These are phyloP conservation scores for Byasa hedistus DNA, from an alignment of 2,888 invertebrate species.

Conservation along the genomic window DNA sequence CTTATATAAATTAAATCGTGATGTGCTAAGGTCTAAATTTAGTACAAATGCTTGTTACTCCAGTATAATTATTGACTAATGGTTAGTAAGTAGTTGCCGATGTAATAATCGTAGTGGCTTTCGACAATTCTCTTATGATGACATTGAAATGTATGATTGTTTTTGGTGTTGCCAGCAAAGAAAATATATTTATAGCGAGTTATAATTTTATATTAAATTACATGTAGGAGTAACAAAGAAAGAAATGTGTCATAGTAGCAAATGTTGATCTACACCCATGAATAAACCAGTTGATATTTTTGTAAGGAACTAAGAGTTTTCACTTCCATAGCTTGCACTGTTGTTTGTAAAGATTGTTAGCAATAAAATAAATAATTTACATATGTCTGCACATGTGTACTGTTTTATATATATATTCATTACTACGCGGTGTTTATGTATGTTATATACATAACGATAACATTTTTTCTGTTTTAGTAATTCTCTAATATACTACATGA, in stretches of 20 bases:
- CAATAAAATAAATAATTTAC: constrained; percentile 46
- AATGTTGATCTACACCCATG: constrained; percentile 9
- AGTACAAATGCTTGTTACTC: constrained; percentile 51
- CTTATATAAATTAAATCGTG: constrained; percentile 16
- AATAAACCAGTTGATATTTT: constrained; percentile 33
- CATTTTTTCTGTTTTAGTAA: no score
- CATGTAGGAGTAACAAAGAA: no score
- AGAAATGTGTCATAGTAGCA: not conserved
- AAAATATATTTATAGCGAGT: no score
- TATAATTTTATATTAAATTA: no score
- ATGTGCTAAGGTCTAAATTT: constrained; percentile 46
- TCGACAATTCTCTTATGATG: not conserved
- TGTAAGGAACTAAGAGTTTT: constrained; percentile 43
- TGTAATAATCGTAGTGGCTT: constrained; percentile 31
- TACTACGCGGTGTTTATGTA: not conserved
- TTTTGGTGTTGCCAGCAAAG: no score
- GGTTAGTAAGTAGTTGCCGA: constrained; percentile 38
- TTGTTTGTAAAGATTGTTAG: constrained; percentile 57
- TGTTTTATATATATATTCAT: constrained; percentile 31
- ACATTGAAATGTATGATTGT: no score
- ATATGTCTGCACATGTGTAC: constrained; percentile 41
- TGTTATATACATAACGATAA: no score
- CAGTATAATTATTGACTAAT: constrained; percentile 43
- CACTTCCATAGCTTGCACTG: constrained; percentile 76
- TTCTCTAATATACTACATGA: no score